Evolutionary conservation across 2,797 vertebrate species (phyloP).

Genomic region (Crax fasciolata): DNA sequence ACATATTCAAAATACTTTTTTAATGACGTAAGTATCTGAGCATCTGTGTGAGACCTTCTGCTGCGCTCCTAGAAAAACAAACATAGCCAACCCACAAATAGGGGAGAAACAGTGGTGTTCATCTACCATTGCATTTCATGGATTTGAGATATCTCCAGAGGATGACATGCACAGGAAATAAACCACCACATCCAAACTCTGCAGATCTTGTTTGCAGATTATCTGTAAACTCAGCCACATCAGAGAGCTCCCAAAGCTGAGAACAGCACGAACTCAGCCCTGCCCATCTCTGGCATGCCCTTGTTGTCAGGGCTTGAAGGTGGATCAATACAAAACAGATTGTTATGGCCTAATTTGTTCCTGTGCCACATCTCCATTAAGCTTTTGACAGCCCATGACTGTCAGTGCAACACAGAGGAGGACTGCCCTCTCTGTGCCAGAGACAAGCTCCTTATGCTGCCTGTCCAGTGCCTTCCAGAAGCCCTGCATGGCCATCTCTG

Average conservation of each 20-base stretch:
- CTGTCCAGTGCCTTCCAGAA: not conserved
- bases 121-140: not conserved
- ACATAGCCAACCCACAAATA: not conserved
- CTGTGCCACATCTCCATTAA: not conserved
- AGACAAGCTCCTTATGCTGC: rapidly evolving
- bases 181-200: not conserved
- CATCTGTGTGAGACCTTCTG: not conserved
- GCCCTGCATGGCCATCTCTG: not conserved
- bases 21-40: not conserved
- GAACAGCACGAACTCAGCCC: conserved; percentile 21
- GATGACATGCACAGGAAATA: conserved; percentile 35
- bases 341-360: not conserved
- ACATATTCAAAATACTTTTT: not conserved
- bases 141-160: conserved; percentile 41
- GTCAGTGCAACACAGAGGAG: not conserved
- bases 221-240: not conserved
- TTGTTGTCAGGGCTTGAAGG: conserved; percentile 39
- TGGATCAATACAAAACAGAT: not conserved
- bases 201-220: conserved; percentile 43
- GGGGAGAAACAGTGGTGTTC: not conserved
- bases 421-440: not conserved
- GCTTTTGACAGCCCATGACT: not conserved
- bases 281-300: conserved; percentile 55
- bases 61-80: not conserved
- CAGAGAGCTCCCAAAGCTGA: conserved; percentile 50